Percentiles rank a stretch among this genome's conserved stretches.
phyloP scores from a whole-genome alignment of 2,888 invertebrate genomes.

The Catotricha subobsoleta region DNA sequence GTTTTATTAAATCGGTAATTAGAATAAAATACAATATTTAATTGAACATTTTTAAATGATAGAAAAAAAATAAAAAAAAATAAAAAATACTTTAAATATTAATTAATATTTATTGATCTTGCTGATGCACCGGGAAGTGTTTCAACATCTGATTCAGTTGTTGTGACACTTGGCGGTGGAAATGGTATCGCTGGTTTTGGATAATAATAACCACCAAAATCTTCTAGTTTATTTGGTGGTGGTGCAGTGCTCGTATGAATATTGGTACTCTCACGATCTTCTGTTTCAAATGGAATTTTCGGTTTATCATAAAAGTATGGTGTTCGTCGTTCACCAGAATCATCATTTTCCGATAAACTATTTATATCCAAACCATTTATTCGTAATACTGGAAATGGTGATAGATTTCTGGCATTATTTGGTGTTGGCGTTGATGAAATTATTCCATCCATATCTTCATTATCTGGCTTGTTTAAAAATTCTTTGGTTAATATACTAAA shows the following conservation, averaged over 20 bases:
- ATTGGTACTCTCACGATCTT: slow-evolving; percentile 1
- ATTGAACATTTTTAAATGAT: neutral
- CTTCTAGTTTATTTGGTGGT: neutral
- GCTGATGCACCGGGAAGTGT: neutral
- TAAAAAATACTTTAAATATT: neutral
- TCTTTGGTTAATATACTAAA: slow-evolving; percentile 3
- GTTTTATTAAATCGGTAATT: too few species aligned
- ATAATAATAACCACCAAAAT: slow-evolving; percentile 3
- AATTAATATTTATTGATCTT: neutral
- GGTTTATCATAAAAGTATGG: slow-evolving; percentile 4
- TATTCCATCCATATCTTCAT: neutral
- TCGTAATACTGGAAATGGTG: too few species aligned
- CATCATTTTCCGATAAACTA: slow-evolving; percentile 1
- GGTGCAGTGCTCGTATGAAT: slow-evolving; percentile 2
- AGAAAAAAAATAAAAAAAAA: neutral
- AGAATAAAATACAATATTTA: too few species aligned
- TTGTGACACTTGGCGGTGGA: slow-evolving; percentile 2
- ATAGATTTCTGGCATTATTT: neutral
- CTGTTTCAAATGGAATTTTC: slow-evolving; percentile 1
- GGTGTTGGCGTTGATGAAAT: neutral
- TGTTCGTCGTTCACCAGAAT: slow-evolving; percentile 2
- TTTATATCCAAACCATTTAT: neutral
- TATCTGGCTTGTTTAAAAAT: neutral
- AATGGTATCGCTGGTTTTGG: slow-evolving; percentile 3
- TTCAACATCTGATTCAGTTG: neutral